These are phyloP conservation scores for Baronia brevicornis DNA, from an alignment of 2,888 invertebrate genomes.

Conservation along the genomic window DNA sequence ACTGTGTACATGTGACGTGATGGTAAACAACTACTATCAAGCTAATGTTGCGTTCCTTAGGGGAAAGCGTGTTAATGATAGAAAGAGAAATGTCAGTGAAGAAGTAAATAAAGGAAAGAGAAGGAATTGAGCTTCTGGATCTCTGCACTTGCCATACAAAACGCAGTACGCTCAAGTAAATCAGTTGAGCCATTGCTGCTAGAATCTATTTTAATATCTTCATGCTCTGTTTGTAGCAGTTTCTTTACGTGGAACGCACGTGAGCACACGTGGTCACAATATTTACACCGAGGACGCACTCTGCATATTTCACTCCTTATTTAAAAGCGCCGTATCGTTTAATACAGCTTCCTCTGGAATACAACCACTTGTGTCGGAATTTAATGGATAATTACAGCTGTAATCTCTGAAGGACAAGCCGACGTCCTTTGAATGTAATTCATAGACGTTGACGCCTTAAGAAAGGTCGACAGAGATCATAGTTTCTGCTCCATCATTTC, in stretches of 20 bases:
- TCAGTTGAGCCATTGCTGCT: too few species aligned
- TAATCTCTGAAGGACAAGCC: conserved; percentile 10
- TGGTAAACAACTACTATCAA: too few species aligned
- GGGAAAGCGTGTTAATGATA: too few species aligned
- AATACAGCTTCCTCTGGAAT: conserved; percentile 13
- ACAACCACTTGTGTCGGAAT: conserved; percentile 2
- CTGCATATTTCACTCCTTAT: conserved; percentile 56
- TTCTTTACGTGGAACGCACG: conserved; percentile 27
- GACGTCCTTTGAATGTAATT: conserved; percentile 11
- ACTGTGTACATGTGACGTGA: too few species aligned
- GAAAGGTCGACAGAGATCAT: neutral
- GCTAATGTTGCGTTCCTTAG: too few species aligned
- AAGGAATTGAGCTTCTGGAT: too few species aligned
- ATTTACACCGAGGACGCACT: conserved; percentile 60
- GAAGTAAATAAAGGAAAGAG: too few species aligned
- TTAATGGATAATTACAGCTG: conserved; percentile 12
- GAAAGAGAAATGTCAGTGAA: too few species aligned
- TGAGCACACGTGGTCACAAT: conserved; percentile 63
- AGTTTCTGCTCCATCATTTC: conserved; percentile 1
- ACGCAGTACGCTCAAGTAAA: too few species aligned
- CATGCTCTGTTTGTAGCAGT: conserved; percentile 20
- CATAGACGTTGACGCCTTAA: conserved; percentile 7
- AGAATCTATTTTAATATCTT: too few species aligned
- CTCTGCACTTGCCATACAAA: too few species aligned
- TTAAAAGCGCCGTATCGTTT: conserved; percentile 26